phyloP scores from a whole-genome alignment of 2,888 invertebrate genomes.

The Platerodrilus igneus region DNA sequence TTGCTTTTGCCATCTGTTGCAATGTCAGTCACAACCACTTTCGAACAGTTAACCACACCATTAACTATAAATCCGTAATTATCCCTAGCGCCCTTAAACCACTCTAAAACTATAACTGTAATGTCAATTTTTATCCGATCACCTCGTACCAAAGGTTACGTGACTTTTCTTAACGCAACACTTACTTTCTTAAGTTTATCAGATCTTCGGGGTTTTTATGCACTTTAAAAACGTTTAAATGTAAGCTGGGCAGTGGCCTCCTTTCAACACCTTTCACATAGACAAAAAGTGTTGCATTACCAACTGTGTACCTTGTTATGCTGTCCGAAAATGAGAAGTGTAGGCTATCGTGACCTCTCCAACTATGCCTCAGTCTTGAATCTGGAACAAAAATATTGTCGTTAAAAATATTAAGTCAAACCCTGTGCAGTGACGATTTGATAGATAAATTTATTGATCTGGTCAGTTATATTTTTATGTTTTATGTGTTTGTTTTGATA shows the following conservation, averaged over 20 bases:
- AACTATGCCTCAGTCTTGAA: conserved; percentile 61
- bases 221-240: conserved; percentile 42
- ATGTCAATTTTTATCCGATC: conserved; percentile 73
- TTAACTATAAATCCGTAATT: conserved; percentile 74
- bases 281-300: conserved; percentile 64
- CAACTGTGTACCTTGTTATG: conserved; percentile 65
- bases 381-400: conserved; percentile 53
- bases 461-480: not conserved
- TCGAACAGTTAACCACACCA: conserved; percentile 58
- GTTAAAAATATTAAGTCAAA: not conserved
- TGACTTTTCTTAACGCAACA: conserved; percentile 46
- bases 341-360: conserved; percentile 62
- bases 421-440: too few relatives aligned
- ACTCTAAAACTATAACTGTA: conserved; percentile 67
- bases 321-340: conserved; percentile 69
- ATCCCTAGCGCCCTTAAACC: conserved; percentile 69
- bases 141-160: conserved; percentile 55
- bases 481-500: too few relatives aligned
- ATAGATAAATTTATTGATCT: too few relatives aligned
- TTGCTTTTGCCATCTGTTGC: conserved; percentile 52
- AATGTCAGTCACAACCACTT: conserved; percentile 59
- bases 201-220: conserved; percentile 37
- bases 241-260: conserved; percentile 40
- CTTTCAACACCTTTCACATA: conserved; percentile 54
- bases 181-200: conserved; percentile 36